Evolutionary conservation across 2,888 invertebrate genomes (phyloP).

Genomic region (Mesoligia furuncula): DNA sequence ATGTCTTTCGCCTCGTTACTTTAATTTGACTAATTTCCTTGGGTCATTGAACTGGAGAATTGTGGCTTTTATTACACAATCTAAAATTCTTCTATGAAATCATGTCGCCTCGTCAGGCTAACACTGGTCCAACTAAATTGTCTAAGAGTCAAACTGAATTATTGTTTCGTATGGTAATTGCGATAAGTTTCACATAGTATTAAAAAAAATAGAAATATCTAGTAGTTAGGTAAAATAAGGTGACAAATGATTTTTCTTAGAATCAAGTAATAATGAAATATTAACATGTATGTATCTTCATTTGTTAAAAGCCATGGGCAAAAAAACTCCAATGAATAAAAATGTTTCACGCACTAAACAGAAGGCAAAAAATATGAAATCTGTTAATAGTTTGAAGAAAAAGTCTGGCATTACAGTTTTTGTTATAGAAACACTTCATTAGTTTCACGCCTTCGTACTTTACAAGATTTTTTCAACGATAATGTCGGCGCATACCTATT

Average conservation of each 20-base stretch:
- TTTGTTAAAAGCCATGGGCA: slow-evolving; percentile 16
- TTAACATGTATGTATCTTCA: slow-evolving; percentile 1
- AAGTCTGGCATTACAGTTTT: slow-evolving; percentile 67
- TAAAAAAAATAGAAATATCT: neutral
- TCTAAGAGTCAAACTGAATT: neutral
- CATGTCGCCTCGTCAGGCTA: neutral
- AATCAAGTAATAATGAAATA: neutral
- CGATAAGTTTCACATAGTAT: neutral
- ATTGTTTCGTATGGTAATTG: neutral
- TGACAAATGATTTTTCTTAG: neutral
- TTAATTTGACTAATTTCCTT: neutral
- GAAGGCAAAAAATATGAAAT: slow-evolving; percentile 54
- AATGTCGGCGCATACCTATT: slow-evolving; percentile 73
- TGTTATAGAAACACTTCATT: slow-evolving; percentile 75
- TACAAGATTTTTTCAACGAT: slow-evolving; percentile 71
- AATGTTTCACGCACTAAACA: slow-evolving; percentile 29
- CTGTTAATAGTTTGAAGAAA: slow-evolving; percentile 45
- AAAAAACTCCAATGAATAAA: slow-evolving; percentile 35
- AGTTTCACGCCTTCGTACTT: slow-evolving; percentile 71
- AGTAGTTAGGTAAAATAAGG: neutral
- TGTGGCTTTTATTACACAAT: neutral
- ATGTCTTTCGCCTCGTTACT: neutral
- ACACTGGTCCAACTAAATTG: neutral
- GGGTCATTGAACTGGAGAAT: neutral
- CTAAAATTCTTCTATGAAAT: neutral